These are phyloP conservation scores for Drosophila biarmipes DNA, from an alignment of 1,140 invertebrate genomes.

Conservation along the genomic window DNA sequence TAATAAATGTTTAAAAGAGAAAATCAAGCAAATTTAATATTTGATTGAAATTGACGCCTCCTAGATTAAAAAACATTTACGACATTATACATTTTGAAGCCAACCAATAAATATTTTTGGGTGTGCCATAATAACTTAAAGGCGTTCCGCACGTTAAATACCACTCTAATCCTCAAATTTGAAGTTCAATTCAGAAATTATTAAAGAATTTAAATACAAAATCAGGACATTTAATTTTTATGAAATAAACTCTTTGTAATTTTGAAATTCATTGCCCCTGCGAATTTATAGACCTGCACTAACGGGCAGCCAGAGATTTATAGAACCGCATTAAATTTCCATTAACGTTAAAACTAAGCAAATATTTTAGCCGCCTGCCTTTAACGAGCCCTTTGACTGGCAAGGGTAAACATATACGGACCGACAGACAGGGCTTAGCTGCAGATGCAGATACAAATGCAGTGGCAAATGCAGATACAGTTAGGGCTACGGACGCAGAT, in stretches of 20 bases:
- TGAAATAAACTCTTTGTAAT: neutral
- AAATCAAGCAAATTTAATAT: too few species aligned
- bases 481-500: neutral
- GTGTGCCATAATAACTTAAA: too few species aligned
- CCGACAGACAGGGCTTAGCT: constrained; percentile 22
- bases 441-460: constrained; percentile 59
- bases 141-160: too few species aligned
- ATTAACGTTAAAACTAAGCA: constrained; percentile 54
- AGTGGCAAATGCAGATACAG: constrained; percentile 26
- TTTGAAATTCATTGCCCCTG: neutral
- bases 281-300: constrained; percentile 40
- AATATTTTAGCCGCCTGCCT: constrained; percentile 42
- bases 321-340: constrained; percentile 51
- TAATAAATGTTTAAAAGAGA: too few species aligned
- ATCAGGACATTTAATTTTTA: neutral
- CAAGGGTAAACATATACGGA: constrained; percentile 25
- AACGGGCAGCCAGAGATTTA: constrained; percentile 32
- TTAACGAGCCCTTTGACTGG: constrained; percentile 42
- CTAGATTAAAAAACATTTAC: too few species aligned
- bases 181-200: neutral
- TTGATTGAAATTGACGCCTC: too few species aligned
- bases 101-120: too few species aligned
- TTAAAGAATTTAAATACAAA: neutral
- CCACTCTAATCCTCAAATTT: neutral
- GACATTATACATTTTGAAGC: too few species aligned